A percentile compares a stretch with the other conserved stretches of the same genome.
Conservation (phyloP, 2,797 vertebrate genomes). For the Poeciliopsis presidionis region DNA sequence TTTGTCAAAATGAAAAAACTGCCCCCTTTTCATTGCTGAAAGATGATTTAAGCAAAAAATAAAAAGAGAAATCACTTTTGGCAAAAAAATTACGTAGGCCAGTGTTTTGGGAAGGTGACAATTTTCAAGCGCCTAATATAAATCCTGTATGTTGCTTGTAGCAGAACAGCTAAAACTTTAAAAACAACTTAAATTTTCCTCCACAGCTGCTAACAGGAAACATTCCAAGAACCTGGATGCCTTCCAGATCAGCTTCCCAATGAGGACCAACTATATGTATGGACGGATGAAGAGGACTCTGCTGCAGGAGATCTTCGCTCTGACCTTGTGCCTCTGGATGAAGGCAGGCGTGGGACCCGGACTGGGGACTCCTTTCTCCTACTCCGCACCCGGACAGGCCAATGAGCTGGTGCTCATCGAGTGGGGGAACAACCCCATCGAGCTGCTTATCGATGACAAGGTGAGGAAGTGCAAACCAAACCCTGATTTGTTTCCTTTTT, state of each 20-base stretch:
- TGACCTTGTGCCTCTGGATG: conserved; percentile 88
- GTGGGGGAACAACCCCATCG: conserved; percentile 87
- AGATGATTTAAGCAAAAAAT: no score
- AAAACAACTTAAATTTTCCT: conserved; percentile 14
- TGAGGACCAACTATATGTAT: conserved; percentile 88
- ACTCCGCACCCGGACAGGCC: conserved; percentile 86
- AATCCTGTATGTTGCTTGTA: neutral
- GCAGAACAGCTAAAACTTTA: neutral
- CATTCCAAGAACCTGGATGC: conserved; percentile 66
- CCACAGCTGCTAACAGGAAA: conserved; percentile 69
- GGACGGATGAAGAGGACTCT: conserved; percentile 83
- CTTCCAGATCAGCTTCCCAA: conserved; percentile 87
- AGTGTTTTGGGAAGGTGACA: no score
- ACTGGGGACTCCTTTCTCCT: conserved; percentile 88
- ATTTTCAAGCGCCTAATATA: neutral
- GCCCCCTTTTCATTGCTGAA: no score
- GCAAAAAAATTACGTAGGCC: rapidly evolving
- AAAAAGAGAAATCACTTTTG: no score
- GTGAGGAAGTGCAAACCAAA: conserved; percentile 44
- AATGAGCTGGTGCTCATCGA: conserved; percentile 89
- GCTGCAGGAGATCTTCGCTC: conserved; percentile 83
- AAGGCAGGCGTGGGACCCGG: conserved; percentile 77
- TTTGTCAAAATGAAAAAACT: no score
- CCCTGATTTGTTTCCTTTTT: neutral
- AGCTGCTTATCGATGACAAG: conserved; percentile 85